These are phyloP conservation scores for Mionectes olivaceus DNA, from an alignment of 2,797 vertebrate genomes.

Conservation along the genomic window DNA sequence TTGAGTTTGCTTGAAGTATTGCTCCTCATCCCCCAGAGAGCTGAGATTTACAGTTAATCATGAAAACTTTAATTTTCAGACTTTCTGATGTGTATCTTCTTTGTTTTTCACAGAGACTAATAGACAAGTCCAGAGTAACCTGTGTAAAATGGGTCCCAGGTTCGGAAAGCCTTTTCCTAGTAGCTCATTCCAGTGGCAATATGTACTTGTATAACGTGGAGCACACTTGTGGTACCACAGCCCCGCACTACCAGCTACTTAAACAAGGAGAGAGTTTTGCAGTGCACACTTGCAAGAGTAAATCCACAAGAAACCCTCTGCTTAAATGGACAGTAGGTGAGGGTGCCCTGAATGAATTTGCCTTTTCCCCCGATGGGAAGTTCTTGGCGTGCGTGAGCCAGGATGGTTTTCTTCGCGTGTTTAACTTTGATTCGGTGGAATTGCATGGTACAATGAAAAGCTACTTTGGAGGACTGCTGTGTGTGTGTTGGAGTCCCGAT, in stretches of 20 bases:
- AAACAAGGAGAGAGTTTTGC: slow-evolving; percentile 97
- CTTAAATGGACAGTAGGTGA: slow-evolving; percentile 98
- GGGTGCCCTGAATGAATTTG: slow-evolving; percentile 95
- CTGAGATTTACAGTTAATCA: background rate
- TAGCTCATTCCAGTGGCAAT: slow-evolving; percentile 94
- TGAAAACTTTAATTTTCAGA: slow-evolving; percentile 27
- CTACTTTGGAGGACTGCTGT: slow-evolving; percentile 96
- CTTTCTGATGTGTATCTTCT: slow-evolving; percentile 70
- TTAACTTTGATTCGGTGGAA: slow-evolving; percentile 95
- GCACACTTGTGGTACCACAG: slow-evolving; percentile 93
- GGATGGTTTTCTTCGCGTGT: slow-evolving; percentile 95
- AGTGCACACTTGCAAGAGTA: slow-evolving; percentile 98
- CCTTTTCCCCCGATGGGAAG: slow-evolving; percentile 97
- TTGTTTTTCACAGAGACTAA: slow-evolving; percentile 91
- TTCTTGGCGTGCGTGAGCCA: slow-evolving; percentile 96
- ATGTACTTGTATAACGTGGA: slow-evolving; percentile 99
- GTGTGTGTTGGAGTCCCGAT: slow-evolving; percentile 96
- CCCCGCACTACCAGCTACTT: slow-evolving; percentile 96
- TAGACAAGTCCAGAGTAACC: slow-evolving; percentile 97
- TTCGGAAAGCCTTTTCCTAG: slow-evolving; percentile 96
- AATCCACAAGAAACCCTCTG: slow-evolving; percentile 95
- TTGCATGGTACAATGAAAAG: slow-evolving; percentile 98
- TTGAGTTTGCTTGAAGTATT: background rate
- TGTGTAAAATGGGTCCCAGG: slow-evolving; percentile 98
- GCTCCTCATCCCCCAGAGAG: background rate